These are phyloP conservation scores for Cyaniris semiargus DNA, from an alignment of 2,888 invertebrate genomes.

Conservation along the genomic window DNA sequence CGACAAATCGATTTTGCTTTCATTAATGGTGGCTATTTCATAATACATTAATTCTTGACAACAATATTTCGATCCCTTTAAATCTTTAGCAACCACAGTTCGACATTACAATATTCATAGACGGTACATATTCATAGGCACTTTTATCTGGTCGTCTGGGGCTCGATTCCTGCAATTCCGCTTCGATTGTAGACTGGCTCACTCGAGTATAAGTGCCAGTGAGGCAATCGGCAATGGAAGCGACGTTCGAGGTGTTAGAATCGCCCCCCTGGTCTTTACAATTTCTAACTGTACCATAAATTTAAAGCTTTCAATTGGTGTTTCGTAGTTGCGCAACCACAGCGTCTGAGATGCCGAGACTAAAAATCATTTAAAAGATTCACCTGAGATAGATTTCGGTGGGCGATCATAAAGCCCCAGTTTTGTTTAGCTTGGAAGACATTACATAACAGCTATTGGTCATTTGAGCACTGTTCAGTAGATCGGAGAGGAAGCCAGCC, in stretches of 20 bases:
- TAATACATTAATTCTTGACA: not conserved
- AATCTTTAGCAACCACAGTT: not conserved
- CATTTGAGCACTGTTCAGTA: slow-evolving; percentile 78
- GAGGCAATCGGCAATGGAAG: not conserved
- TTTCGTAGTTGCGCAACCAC: slow-evolving; percentile 5
- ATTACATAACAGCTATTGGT: slow-evolving; percentile 66
- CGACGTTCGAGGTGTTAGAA: not conserved
- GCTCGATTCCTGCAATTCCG: not conserved
- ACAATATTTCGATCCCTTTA: not conserved
- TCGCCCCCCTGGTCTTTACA: not conserved
- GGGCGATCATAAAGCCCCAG: slow-evolving; percentile 13
- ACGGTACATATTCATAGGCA: slow-evolving; percentile 18
- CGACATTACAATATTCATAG: slow-evolving; percentile 14
- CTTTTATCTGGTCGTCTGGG: slow-evolving; percentile 17
- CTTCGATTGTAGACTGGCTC: not conserved
- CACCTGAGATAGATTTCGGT: not conserved
- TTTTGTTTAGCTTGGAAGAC: slow-evolving; percentile 59
- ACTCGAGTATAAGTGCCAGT: not conserved
- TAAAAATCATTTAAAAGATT: not conserved
- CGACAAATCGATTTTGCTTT: no score
- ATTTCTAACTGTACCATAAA: slow-evolving; percentile 12
- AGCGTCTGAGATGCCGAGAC: not conserved
- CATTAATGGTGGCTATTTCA: not conserved
- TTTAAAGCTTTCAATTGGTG: slow-evolving; percentile 11
- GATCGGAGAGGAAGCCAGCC: slow-evolving; percentile 59